Evolutionary conservation across 1,140 invertebrate genomes (phyloP).

Genomic region (Eufriesea mexicana): DNA sequence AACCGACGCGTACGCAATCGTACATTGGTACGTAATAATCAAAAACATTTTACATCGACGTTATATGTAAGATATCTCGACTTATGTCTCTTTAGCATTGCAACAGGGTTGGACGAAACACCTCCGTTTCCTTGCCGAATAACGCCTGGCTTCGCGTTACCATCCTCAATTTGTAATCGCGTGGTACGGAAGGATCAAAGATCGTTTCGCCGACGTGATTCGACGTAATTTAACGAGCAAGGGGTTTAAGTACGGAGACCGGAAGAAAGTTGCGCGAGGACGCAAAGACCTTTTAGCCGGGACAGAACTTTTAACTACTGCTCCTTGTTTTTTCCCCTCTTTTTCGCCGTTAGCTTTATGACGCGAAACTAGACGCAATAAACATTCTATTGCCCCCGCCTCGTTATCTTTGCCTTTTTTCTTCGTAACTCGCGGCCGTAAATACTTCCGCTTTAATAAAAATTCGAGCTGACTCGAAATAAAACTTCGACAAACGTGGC

Average conservation of each 20-base stretch:
- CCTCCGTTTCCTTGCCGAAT: no score
- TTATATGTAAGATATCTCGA: no score
- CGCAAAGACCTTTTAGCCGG: slow-evolving; percentile 24
- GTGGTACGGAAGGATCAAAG: background rate
- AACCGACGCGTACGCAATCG: no score
- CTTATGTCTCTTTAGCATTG: no score
- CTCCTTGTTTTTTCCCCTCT: background rate
- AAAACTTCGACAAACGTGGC: slow-evolving; percentile 16
- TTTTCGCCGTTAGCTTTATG: slow-evolving; percentile 35
- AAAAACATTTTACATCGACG: no score
- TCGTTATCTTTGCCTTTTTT: slow-evolving; percentile 29
- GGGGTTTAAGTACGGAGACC: background rate
- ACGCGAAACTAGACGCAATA: slow-evolving; percentile 49
- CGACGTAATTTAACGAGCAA: slow-evolving; percentile 30
- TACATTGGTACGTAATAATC: no score
- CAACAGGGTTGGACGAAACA: no score
- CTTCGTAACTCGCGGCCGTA: slow-evolving; percentile 12
- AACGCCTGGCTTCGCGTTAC: no score
- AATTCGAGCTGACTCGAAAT: slow-evolving; percentile 32
- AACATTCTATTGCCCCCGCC: slow-evolving; percentile 37
- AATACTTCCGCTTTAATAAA: slow-evolving; percentile 44
- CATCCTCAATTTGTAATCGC: background rate
- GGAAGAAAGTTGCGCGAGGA: slow-evolving; percentile 15
- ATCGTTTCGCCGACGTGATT: background rate
- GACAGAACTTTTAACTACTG: slow-evolving; percentile 33